Conservation (phyloP, 2,888 invertebrate species). For the Spatulosminthurus flaviceps region DNA sequence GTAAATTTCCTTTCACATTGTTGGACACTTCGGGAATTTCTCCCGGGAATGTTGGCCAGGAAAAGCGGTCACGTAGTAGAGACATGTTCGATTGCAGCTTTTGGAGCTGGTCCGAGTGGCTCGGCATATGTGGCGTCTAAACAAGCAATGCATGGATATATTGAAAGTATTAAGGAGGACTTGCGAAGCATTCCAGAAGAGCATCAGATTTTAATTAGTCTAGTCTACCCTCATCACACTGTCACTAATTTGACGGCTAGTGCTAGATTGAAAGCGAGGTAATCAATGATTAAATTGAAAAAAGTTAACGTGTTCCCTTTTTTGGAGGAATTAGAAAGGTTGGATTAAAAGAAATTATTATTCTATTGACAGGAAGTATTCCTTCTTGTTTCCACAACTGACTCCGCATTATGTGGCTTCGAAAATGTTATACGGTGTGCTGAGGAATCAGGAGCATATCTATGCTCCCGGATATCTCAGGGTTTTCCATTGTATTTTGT, state of each 20-base stretch:
- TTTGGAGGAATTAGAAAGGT: neutral
- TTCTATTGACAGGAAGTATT: constrained; percentile 25
- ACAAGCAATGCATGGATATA: constrained; percentile 26
- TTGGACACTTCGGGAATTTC: constrained; percentile 32
- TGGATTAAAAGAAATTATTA: neutral
- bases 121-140: constrained; percentile 54
- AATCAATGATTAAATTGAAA: neutral
- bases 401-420: constrained; percentile 22
- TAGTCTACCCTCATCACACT: constrained; percentile 35
- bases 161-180: constrained; percentile 35
- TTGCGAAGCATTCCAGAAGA: neutral
- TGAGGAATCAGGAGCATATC: constrained; percentile 30
- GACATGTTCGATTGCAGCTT: constrained; percentile 24
- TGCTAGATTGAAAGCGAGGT: constrained; percentile 8
- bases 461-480: constrained; percentile 29
- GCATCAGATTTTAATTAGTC: neutral
- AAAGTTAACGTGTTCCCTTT: neutral
- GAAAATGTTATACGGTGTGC: constrained; percentile 23
- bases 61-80: constrained; percentile 29
- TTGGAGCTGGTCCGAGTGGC: constrained; percentile 14
- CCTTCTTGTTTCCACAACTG: constrained; percentile 31
- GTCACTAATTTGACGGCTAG: constrained; percentile 6
- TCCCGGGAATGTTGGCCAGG: constrained; percentile 20
- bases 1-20: constrained; percentile 11
- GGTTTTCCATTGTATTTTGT: constrained; percentile 16